Base-by-base conservation (phyloP, 2,113 vertebrate genomes). In the Pteronura brasiliensis region DNA sequence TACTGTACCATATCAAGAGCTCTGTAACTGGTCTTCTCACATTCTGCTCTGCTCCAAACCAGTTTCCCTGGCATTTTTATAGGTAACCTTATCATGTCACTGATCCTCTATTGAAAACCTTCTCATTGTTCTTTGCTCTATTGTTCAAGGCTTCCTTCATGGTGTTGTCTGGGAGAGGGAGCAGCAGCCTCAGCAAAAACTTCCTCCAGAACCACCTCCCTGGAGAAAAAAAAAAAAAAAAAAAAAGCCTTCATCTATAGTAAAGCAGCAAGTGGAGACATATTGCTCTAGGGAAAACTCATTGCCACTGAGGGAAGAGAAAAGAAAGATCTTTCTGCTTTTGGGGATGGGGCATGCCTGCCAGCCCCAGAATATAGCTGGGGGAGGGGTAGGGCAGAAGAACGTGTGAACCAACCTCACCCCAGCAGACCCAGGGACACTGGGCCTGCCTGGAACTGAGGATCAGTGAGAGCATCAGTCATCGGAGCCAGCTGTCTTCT, bases 71-170 rank as follows among this genome's bases (percentile, higher is more conserved):
- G 69, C 18, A 55, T 95, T 88, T 89, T 76, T 79, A 81, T 79
- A 65, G 10, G 27, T 82, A 25, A 81, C 83, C 76, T 88, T 92
- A 25, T 82, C 57, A 71, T 71, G 39, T 85, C 71, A 36, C 6
- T 42, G 85, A 92, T 88, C 36, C 29, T 42, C 27, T 92, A 63
- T 31, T 92, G 80, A 83, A 80, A 67, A 77, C 44, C 57, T 90
- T 44, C 7, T 10, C 9, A 3, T 12, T 29, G 49, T 82, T 47
- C 21, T 80, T 23, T 55, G 27, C 29, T 61, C 18, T 65, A 0
- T 1, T 1, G 3, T n/a, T 90, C 63, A 69, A 92, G 74, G 55
- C 49, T 18, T 74, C 77, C 63, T 74, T 82, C 31, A 1, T 0
- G 4, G 36, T 31, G 11, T 3, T 61, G 61, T 77, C 42, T 76